Evolutionary conservation across 2,888 invertebrate species (phyloP), one percentile per base, ranked within the genome.

Genomic region (Eudasyphora cyanicolor): DNA sequence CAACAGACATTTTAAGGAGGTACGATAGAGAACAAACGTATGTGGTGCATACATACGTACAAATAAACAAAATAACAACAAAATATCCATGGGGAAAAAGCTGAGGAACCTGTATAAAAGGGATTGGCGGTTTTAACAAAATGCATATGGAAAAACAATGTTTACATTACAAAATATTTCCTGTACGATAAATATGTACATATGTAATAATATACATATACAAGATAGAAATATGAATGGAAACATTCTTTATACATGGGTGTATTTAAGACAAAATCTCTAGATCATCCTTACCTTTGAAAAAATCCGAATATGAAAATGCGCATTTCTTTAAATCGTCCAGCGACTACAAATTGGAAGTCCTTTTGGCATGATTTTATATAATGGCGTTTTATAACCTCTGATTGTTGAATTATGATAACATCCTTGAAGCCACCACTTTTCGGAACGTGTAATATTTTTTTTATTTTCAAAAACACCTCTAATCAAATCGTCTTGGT

Each of bases 311-410:
- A 12, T 38, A 19, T 79, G 38, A 49, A 45, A 35, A 49, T 32
- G 24, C n/a, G 21, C 62, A 62, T 29, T n/a, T 57, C 21, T 62
- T 75, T 77, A 60, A 67, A 84, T 81, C 84, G 84, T 78, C 78
- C 84, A 84, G 84, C 84, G 84, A 84, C 74, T 84, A 71, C 57
- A 84, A 76, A 76, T 45, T 79, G 35, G 19, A 8, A 49, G 24
- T 29, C n/a, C 35, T 75, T 74, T 82, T 57, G n/a, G 38, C 70
- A 42, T 73, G 38, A 19, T 10, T 77, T 21, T 29, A 74, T 42
- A 54, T 64, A n/a, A n/a, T 75, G 57, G 35, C 21, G n/a, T n/a
- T n/a, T n/a, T n/a, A n/a, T 54, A 42, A 12, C 70, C 27, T 69
- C 74, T 57, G 76, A 69, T 62, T 19, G 21, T 8, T 64, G 2